Percentiles rank a stretch among this genome's conserved stretches.
phyloP scores from a whole-genome alignment of 2,797 vertebrate species.

The Myripristis jacobus region DNA sequence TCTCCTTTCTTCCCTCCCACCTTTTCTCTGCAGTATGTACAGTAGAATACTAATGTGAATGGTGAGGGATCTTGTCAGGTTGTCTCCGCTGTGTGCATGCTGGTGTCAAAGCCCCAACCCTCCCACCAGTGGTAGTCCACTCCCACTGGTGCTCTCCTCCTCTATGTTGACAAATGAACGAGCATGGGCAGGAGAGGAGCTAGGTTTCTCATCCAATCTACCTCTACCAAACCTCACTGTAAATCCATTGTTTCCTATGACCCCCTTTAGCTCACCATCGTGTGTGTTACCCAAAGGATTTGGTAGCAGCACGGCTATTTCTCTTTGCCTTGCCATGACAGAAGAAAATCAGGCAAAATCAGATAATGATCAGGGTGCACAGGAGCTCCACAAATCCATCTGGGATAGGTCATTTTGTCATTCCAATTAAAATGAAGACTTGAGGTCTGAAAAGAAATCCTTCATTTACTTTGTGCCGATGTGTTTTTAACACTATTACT shows the following conservation, averaged over 20 bases:
- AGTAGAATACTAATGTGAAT: conserved; percentile 84
- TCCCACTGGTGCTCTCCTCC: conserved; percentile 79
- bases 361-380: conserved; percentile 13
- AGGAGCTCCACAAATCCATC: neutral
- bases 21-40: conserved; percentile 66
- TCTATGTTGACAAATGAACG: conserved; percentile 88
- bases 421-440: neutral
- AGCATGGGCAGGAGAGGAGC: conserved; percentile 37
- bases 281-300: conserved; percentile 47
- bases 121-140: conserved; percentile 83
- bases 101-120: conserved; percentile 81
- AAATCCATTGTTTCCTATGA: conserved; percentile 63
- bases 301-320: conserved; percentile 27
- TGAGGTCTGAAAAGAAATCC: neutral
- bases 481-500: too few species aligned
- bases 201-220: conserved; percentile 49
- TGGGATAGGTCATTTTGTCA: conserved; percentile 1
- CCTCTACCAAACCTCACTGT: conserved; percentile 26
- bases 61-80: conserved; percentile 82
- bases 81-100: conserved; percentile 73
- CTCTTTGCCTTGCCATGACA: conserved; percentile 22
- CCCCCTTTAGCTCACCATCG: conserved; percentile 47
- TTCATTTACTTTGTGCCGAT: too few species aligned
- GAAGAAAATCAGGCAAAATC: too few species aligned
- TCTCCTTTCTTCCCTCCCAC: conserved; percentile 39